phyloP scores from a whole-genome alignment of 2,888 invertebrate species.

The Amitus sp. region DNA sequence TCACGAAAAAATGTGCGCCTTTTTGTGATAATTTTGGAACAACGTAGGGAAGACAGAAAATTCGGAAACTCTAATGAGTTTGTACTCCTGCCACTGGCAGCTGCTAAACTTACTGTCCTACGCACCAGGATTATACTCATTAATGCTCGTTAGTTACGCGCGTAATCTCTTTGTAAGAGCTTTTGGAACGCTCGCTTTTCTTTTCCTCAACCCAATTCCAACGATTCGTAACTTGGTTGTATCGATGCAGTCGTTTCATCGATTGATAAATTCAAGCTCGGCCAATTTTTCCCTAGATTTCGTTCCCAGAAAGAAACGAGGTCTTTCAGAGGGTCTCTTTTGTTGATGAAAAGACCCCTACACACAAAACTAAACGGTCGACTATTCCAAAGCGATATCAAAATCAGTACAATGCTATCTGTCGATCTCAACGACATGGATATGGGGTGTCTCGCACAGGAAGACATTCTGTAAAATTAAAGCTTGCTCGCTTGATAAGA shows the following conservation, averaged over 20 bases:
- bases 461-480: slow-evolving; percentile 52
- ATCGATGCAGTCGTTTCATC: slow-evolving; percentile 5
- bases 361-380: slow-evolving; percentile 11
- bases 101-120: slow-evolving; percentile 58
- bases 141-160: slow-evolving; percentile 54
- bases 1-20: too few relatives aligned
- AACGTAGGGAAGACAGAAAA: slow-evolving; percentile 20
- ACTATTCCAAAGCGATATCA: slow-evolving; percentile 15
- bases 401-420: slow-evolving; percentile 43
- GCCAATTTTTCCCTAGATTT: slow-evolving; percentile 1
- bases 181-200: slow-evolving; percentile 47
- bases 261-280: background rate
- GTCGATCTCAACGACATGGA: slow-evolving; percentile 50
- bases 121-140: slow-evolving; percentile 56
- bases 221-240: background rate
- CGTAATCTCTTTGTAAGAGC: slow-evolving; percentile 48
- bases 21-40: slow-evolving; percentile 19
- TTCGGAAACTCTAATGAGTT: slow-evolving; percentile 25
- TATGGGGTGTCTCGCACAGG: slow-evolving; percentile 41
- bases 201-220: slow-evolving; percentile 30
- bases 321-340: too few relatives aligned
- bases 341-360: slow-evolving; percentile 8
- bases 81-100: slow-evolving; percentile 50
- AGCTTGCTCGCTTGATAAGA: too few relatives aligned
- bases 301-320: too few relatives aligned